Conservation (phyloP, 2,888 invertebrate genomes). For the Polyommatus icarus region DNA sequence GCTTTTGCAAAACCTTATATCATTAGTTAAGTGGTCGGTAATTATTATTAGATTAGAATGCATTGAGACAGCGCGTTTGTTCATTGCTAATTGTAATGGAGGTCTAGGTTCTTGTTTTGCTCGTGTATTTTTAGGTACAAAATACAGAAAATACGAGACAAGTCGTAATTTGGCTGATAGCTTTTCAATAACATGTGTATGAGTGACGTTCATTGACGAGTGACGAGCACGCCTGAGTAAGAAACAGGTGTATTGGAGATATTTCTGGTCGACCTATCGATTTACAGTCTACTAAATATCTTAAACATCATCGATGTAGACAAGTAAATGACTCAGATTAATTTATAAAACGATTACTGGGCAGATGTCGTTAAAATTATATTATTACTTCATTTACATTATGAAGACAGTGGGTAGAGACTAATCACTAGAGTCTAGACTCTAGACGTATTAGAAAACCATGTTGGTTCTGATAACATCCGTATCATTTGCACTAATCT, state of each 20-base stretch:
- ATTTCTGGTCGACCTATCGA: slow-evolving; percentile 20
- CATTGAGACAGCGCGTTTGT: background rate
- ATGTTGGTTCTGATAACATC: background rate
- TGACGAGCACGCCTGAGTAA: background rate
- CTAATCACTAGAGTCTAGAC: background rate
- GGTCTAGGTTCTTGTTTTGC: background rate
- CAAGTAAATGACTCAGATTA: slow-evolving; percentile 27
- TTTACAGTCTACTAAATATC: slow-evolving; percentile 14
- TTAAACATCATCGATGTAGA: slow-evolving; percentile 4
- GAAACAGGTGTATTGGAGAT: slow-evolving; percentile 14
- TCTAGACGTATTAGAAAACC: background rate
- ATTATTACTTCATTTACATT: background rate
- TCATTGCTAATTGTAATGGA: background rate
- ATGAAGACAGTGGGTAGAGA: background rate
- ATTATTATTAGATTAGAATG: background rate
- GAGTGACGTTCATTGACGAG: slow-evolving; percentile 8
- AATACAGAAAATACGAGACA: background rate
- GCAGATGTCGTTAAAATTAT: background rate
- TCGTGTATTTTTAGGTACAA: background rate
- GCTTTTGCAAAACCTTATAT: background rate
- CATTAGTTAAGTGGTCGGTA: background rate
- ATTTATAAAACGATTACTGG: slow-evolving; percentile 20
- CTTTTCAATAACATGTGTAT: slow-evolving; percentile 24
- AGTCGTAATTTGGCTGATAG: slow-evolving; percentile 6
- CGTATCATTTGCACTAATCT: background rate